Percentiles rank a stretch among this genome's conserved stretches.
Evolutionary conservation across 2,113 vertebrate species (phyloP).

Genomic region (Amazona vittata): DNA sequence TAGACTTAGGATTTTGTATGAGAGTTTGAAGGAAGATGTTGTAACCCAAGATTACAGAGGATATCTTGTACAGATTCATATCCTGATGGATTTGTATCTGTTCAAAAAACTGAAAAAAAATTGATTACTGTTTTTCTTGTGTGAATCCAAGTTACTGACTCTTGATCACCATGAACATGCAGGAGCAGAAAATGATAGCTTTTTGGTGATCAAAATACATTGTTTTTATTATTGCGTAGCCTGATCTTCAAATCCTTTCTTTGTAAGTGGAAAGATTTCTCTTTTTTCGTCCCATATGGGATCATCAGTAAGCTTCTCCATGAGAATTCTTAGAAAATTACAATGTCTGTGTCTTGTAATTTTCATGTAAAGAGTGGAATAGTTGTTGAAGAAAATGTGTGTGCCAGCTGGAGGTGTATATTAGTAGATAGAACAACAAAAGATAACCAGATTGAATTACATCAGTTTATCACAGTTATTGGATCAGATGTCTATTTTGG

Average conservation of each 20-base stretch:
- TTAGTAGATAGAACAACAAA: background rate
- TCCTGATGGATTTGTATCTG: background rate
- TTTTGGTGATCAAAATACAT: background rate
- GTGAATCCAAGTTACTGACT: background rate
- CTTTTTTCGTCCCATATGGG: rapidly evolving
- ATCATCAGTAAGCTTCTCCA: background rate
- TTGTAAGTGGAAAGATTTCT: background rate
- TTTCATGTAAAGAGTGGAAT: background rate
- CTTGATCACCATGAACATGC: background rate
- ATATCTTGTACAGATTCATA: background rate
- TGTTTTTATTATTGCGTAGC: background rate
- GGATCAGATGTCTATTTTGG: background rate
- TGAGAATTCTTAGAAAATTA: background rate
- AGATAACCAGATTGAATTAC: background rate
- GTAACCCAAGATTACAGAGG: background rate
- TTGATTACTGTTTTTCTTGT: background rate
- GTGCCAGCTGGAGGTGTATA: background rate
- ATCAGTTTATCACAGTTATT: background rate
- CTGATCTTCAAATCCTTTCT: background rate
- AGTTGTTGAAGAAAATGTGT: background rate
- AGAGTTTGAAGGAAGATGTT: background rate
- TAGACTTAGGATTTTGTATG: background rate
- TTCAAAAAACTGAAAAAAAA: background rate
- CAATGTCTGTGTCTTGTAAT: background rate
- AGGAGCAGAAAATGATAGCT: background rate